Percentiles rank a stretch among this genome's conserved stretches.
These are phyloP conservation scores for Drosophila navojoa DNA, from an alignment of 1,140 invertebrate genomes.

Conservation along the genomic window DNA sequence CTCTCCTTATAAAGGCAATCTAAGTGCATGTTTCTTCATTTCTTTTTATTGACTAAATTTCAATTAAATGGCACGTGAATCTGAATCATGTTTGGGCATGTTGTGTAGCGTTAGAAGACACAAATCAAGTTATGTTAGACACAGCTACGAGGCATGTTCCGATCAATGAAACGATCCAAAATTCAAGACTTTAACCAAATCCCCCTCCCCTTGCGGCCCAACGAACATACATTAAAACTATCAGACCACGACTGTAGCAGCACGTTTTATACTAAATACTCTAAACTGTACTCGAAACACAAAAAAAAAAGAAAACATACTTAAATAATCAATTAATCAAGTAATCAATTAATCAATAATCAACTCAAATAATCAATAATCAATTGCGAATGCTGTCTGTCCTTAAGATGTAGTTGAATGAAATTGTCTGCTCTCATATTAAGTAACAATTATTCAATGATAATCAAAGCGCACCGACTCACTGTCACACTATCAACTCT, in stretches of 20 bases:
- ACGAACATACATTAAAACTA: background rate
- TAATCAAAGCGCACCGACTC: constrained; percentile 52
- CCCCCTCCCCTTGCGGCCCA: no score
- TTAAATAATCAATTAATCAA: constrained; percentile 7
- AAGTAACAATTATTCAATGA: constrained; percentile 5
- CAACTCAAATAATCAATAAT: constrained; percentile 14
- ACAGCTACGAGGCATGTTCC: constrained; percentile 31
- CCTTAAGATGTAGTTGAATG: constrained; percentile 38
- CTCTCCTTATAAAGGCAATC: constrained; percentile 35
- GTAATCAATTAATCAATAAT: background rate
- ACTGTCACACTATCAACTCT: constrained; percentile 53
- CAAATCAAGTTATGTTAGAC: constrained; percentile 20
- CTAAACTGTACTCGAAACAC: constrained; percentile 13
- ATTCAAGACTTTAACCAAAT: no score
- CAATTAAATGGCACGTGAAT: constrained; percentile 34
- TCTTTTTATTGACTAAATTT: background rate
- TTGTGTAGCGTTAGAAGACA: constrained; percentile 52
- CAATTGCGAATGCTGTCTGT: constrained; percentile 45
- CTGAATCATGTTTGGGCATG: constrained; percentile 50
- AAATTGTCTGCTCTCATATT: constrained; percentile 23
- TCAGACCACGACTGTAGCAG: constrained; percentile 29
- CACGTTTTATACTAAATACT: constrained; percentile 33
- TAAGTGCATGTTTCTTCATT: constrained; percentile 66
- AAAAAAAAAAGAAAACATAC: background rate
- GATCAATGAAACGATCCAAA: constrained; percentile 16